Percentiles rank a stretch among this genome's conserved stretches.
Evolutionary conservation across 2,888 invertebrate genomes (phyloP).

Genomic region (Imbricaverruca yamaguchii): DNA sequence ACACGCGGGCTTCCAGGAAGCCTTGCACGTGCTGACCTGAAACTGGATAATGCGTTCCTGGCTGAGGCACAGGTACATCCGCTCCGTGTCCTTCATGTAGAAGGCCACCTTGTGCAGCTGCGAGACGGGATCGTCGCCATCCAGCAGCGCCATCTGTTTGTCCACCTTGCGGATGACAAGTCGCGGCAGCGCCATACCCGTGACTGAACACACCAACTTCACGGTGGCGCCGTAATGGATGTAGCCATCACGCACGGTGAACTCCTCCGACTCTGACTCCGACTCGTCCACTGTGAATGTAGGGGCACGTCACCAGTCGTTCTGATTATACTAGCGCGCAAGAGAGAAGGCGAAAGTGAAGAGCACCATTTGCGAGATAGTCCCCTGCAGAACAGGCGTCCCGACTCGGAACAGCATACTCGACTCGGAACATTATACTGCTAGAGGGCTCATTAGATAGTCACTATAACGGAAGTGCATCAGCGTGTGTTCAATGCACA

Average conservation of each 20-base stretch:
- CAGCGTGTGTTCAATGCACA: no score
- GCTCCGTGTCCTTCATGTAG: constrained; percentile 98
- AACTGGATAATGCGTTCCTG: constrained; percentile 99
- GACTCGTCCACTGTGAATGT: constrained; percentile 71
- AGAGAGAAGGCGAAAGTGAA: no score
- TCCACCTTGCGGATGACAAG: constrained; percentile 93
- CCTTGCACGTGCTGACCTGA: constrained; percentile 50
- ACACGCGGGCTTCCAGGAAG: no score
- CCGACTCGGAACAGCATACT: no score
- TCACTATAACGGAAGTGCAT: no score
- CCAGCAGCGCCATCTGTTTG: constrained; percentile 95
- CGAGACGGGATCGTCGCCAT: constrained; percentile 98
- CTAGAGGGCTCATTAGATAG: no score
- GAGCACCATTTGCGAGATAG: no score
- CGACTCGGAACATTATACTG: no score
- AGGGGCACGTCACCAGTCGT: no score
- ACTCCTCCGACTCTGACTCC: constrained; percentile 95
- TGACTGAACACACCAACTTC: constrained; percentile 97
- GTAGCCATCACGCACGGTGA: constrained; percentile 86
- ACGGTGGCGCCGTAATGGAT: constrained; percentile 98
- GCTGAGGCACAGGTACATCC: constrained; percentile 96
- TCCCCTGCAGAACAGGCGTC: no score
- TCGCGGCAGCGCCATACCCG: constrained; percentile 96
- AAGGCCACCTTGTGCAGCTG: constrained; percentile 99
- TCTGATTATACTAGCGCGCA: no score